A percentile compares a stretch with the other conserved stretches of the same genome.
phyloP scores from a whole-genome alignment of 2,113 vertebrate genomes.

The Anarhynchus alexandrinus region DNA sequence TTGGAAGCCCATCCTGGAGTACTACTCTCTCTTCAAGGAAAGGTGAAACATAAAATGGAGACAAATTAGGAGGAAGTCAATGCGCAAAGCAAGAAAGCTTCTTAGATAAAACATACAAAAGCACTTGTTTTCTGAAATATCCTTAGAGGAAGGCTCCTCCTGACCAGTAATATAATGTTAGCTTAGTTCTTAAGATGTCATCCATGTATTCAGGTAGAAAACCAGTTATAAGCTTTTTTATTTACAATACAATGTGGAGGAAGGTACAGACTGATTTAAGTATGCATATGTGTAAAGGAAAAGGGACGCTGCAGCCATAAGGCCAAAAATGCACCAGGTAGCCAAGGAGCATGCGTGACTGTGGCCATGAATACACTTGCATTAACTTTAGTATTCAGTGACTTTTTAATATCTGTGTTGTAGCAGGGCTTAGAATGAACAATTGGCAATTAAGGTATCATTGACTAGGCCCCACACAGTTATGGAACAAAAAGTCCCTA shows the following conservation, averaged over 20 bases:
- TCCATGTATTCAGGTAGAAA: not conserved
- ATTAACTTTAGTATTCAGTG: not conserved
- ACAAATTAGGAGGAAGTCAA: not conserved
- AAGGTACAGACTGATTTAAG: not conserved
- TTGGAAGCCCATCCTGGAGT: not conserved
- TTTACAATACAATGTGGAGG: not conserved
- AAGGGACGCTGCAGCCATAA: not conserved
- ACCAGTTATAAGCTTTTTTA: not conserved
- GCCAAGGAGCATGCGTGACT: not conserved
- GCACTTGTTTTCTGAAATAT: not conserved
- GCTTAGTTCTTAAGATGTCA: not conserved
- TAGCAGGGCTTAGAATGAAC: not conserved
- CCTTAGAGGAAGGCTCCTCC: not conserved
- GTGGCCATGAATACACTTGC: not conserved
- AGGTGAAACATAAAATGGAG: not conserved
- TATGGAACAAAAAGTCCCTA: not conserved
- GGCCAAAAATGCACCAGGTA: not conserved
- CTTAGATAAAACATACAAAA: not conserved
- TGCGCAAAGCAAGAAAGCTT: not conserved
- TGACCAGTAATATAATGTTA: not conserved
- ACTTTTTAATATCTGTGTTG: not conserved
- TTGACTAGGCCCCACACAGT: not conserved
- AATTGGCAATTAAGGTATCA: not conserved
- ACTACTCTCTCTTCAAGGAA: not conserved
- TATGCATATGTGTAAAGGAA: not conserved